Evolutionary conservation across 2,888 invertebrate species (phyloP), one percentile per base, ranked within the genome.

Genomic region (Incurvaria masculella): DNA sequence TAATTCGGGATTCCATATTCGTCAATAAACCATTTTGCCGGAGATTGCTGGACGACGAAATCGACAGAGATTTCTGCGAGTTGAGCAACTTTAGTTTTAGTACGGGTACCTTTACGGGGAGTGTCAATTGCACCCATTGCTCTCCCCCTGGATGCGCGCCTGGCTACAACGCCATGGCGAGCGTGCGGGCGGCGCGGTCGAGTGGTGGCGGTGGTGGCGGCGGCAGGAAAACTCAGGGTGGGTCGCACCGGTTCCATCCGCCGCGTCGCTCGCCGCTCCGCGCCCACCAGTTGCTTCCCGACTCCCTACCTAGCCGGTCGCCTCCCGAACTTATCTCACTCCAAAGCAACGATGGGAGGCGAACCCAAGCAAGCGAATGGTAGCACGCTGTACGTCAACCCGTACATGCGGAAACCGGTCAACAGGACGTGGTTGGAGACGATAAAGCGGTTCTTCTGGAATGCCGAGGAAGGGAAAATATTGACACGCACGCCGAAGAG

Each of bases 381-480:
- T 14, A n/a, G 33, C 4, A 11, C 33, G 8, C 33, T 14, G 11
- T 33, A 33, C 33, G 33, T 8, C 6, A 33, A 33, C 33, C 33
- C 33, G 33, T 33, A 33, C 33, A 33, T 33, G 33, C 8, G 33
- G 33, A 33, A 33, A n/a, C 33, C 33, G 33, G 6, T 11, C 11
- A 11, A 33, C 6, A 4, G 33, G 33, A 33, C 11, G 8, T 3
- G 8, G 14, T 4, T 73, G 26, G 68, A 75, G 58, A 61, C 58
- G 51, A 56, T 76, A 47, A 61, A 66, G 54, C 75, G 74, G 45
- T 68, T 64, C 26, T 86, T 89, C 55, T 82, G 83, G 60, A 81
- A 88, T 56, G 68, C 81, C 0, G 74, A 79, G 45, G 80, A 84
- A 26, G 80, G 83, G 40, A 84, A 82, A 18, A 76, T 86, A 51